phyloP scores from a whole-genome alignment of 1,140 invertebrate species.

The Pissodes strobi region DNA sequence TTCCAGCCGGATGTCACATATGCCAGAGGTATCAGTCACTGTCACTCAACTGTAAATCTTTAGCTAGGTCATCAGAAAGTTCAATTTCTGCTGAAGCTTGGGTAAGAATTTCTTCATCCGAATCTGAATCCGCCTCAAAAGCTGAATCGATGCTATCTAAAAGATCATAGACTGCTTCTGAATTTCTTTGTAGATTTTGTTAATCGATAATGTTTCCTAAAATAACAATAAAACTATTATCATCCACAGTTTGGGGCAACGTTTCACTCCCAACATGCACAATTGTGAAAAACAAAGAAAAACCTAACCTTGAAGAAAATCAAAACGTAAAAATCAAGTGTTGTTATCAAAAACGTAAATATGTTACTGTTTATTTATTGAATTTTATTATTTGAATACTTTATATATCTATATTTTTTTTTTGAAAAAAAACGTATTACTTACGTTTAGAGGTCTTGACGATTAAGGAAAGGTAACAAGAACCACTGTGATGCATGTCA shows the following conservation, averaged over 20 bases:
- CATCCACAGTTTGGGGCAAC: too few species aligned
- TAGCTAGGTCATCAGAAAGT: neutral
- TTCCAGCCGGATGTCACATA: neutral
- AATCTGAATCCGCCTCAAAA: neutral
- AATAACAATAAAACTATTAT: neutral
- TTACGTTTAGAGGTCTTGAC: constrained; percentile 1
- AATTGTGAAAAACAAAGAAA: neutral
- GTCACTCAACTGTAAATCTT: neutral
- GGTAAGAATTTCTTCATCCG: constrained; percentile 4
- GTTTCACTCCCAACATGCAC: neutral
- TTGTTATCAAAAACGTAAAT: neutral
- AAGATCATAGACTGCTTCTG: neutral
- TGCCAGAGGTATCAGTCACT: neutral
- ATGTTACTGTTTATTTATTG: neutral
- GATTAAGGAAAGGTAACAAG: neutral
- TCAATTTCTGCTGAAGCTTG: neutral
- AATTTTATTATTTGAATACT: neutral
- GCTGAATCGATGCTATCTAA: neutral
- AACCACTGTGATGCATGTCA: neutral
- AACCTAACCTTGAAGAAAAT: neutral
- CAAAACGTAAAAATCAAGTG: neutral
- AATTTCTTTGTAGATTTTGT: neutral
- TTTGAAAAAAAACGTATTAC: neutral
- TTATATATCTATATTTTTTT: neutral
- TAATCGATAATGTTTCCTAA: neutral